Base-by-base conservation (phyloP, 92 coral and sea anemone genomes). In the Pocillopora meandrina region DNA sequence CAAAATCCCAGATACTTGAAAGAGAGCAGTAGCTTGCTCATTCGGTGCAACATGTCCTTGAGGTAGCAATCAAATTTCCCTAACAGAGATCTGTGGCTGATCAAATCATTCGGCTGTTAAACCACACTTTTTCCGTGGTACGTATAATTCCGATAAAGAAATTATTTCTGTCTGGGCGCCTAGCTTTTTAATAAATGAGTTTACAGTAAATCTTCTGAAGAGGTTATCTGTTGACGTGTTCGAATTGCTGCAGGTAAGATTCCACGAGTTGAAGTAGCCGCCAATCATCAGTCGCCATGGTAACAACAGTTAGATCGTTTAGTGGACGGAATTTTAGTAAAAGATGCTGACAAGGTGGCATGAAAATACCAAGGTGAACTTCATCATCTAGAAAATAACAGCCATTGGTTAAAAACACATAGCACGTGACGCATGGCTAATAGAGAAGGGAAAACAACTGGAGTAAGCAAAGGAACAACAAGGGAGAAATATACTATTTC, bases 251-350 rank as follows among this genome's bases (percentile, higher is more conserved):
- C 31, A 94, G 87, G 81, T 94, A 90, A 12, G 89, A 82, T 72
- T 91, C 98, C n/a, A 95, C 85, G n/a, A 94, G 89, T 12, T 90
- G 93, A 79, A 96, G 86, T 65, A 91, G 68, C 61, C 94, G 91
- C 99, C 99, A 96, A 85, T 90, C 95, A 81, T 96, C 99, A 5
- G 98, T 94, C 82, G 95, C 99, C 74, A 94, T 80, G 81, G 91
- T 69, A 19, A 94, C 96, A 12, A 94, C 95, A 58, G 97, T 79
- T 71, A 85, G 87, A 63, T 86, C 77, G 31, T 90, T 91, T 70
- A 92, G 88, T 7, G 93, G 86, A 56, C 91, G 86, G 72, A 96
- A 94, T 82, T 92, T 86, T 10, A 94, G 75, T n/a, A 96, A 91
- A 16, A 96, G 94, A 79, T 96, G 99, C 34, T 96, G 99, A 61